These are phyloP conservation scores for Eidolon helvum DNA, from an alignment of 2,113 vertebrate genomes.

Conservation along the genomic window DNA sequence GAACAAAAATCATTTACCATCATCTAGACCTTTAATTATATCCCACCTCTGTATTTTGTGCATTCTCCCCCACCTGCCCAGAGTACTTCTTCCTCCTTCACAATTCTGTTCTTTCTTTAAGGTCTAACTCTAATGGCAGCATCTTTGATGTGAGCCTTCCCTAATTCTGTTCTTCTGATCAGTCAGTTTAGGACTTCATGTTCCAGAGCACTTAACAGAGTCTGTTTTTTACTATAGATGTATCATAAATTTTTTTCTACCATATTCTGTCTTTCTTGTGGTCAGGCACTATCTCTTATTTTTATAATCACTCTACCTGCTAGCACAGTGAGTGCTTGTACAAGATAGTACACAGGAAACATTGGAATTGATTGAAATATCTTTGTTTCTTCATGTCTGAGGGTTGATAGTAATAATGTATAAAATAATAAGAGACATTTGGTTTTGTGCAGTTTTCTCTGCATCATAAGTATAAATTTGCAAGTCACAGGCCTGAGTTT, in stretches of 20 bases:
- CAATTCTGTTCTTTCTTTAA: not conserved
- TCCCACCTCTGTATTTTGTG: not conserved
- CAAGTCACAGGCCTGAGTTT: not conserved
- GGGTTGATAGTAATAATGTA: not conserved
- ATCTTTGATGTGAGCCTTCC: not conserved
- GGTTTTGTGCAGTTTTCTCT: not conserved
- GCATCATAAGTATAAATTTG: not conserved
- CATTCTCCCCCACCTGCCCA: not conserved
- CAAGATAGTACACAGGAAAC: not conserved
- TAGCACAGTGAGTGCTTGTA: not conserved
- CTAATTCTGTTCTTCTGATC: not conserved
- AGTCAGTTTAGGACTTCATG: not conserved
- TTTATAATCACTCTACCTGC: not conserved
- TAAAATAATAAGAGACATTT: not conserved
- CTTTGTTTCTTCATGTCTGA: slow-evolving; percentile 10
- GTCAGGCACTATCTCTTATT: not conserved
- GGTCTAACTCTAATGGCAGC: not conserved
- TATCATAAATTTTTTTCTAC: not conserved
- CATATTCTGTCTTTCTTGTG: not conserved
- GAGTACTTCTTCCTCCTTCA: not conserved
- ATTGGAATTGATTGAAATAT: not conserved
- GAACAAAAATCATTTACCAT: not conserved
- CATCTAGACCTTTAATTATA: not conserved
- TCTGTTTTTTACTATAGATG: not conserved
- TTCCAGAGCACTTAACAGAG: not conserved